These are phyloP conservation scores for Drosophila prostipennis DNA, from an alignment of 2,888 invertebrate genomes.

Conservation along the genomic window DNA sequence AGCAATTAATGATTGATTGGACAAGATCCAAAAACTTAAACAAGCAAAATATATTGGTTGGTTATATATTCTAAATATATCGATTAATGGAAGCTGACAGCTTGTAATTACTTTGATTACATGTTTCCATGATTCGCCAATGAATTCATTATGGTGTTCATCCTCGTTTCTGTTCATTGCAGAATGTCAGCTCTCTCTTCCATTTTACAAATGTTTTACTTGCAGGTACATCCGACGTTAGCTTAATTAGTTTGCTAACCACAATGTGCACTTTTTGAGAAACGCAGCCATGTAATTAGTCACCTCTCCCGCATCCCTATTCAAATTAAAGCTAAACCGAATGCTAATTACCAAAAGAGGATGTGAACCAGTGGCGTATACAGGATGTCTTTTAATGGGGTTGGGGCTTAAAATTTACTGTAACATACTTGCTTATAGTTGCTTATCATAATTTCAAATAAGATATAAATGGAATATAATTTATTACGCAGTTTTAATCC, in stretches of 20 bases:
- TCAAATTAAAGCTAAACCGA: neutral
- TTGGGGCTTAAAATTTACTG: too few species aligned
- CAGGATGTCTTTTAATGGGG: too few species aligned
- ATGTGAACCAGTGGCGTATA: neutral
- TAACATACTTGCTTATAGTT: too few species aligned
- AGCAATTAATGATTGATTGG: too few species aligned
- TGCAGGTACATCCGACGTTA: conserved; percentile 44
- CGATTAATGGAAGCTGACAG: neutral
- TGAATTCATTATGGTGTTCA: neutral
- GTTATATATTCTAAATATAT: too few species aligned
- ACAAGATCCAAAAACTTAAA: too few species aligned
- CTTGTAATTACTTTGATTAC: neutral
- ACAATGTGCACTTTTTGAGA: conserved; percentile 1
- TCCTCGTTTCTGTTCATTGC: neutral
- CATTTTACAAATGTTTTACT: conserved; percentile 27
- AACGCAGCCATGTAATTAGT: conserved; percentile 8
- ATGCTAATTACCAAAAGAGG: neutral
- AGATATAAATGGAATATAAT: too few species aligned
- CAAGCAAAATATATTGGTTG: too few species aligned
- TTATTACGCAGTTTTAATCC: too few species aligned
- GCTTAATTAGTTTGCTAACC: conserved; percentile 50
- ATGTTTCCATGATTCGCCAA: neutral
- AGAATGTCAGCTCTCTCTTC: neutral
- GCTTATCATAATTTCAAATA: too few species aligned
- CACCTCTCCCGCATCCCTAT: neutral